These are phyloP conservation scores for Pseudochirops corinnae DNA, from an alignment of 2,797 vertebrate genomes.

Conservation along the genomic window DNA sequence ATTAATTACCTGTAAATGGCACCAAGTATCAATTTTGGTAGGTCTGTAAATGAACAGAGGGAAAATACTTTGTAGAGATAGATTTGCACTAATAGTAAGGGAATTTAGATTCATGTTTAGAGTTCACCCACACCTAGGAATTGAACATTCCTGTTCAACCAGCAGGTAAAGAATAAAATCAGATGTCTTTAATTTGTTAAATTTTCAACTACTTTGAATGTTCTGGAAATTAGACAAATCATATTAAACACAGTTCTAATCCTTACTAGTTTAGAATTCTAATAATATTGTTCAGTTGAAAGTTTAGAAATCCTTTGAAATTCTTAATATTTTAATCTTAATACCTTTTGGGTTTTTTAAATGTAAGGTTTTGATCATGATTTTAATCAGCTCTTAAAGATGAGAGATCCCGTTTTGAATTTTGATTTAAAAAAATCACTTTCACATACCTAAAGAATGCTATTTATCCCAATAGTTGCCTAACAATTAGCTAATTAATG, in stretches of 20 bases:
- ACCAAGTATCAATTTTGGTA: neutral
- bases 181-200: constrained; percentile 57
- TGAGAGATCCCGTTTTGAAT: constrained; percentile 32
- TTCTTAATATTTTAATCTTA: neutral
- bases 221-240: constrained; percentile 43
- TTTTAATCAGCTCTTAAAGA: constrained; percentile 59
- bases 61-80: constrained; percentile 35
- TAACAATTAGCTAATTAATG: neutral
- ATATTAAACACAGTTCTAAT: constrained; percentile 11
- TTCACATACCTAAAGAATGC: constrained; percentile 57
- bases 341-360: neutral
- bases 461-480: constrained; percentile 68
- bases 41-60: neutral
- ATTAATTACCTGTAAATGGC: neutral
- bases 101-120: constrained; percentile 55
- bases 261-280: constrained; percentile 41
- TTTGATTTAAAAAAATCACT: constrained; percentile 48
- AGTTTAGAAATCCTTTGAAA: constrained; percentile 28
- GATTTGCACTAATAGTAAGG: constrained; percentile 41
- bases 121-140: constrained; percentile 15
- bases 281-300: constrained; percentile 32
- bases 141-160: constrained; percentile 33
- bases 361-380: constrained; percentile 53
- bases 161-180: constrained; percentile 45
- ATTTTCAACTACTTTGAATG: constrained; percentile 3